Conservation (phyloP, 2,888 invertebrate genomes). For the Andricus quercusramuli region DNA sequence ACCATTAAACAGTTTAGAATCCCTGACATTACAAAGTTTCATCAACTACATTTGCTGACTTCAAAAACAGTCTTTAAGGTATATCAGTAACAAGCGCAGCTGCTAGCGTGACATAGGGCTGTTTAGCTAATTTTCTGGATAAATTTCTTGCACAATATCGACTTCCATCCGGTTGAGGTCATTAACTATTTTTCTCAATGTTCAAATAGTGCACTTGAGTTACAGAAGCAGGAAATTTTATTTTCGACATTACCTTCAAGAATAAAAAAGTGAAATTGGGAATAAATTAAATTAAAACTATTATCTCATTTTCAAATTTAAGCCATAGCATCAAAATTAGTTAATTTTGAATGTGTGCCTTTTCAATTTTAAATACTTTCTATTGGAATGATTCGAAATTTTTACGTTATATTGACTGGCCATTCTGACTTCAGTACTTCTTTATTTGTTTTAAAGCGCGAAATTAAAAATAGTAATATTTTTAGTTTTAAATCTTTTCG, state of each 20-base stretch:
- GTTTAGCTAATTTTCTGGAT: constrained; percentile 25
- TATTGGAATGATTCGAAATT: too few relatives aligned
- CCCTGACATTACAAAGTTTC: neutral
- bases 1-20: neutral
- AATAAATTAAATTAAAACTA: too few relatives aligned
- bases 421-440: too few relatives aligned
- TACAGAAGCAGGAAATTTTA: neutral
- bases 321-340: too few relatives aligned
- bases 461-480: too few relatives aligned
- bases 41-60: neutral
- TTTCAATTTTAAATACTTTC: too few relatives aligned
- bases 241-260: neutral
- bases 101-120: constrained; percentile 18
- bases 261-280: neutral
- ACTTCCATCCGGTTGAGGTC: neutral
- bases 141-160: constrained; percentile 22
- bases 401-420: too few relatives aligned
- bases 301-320: too few relatives aligned
- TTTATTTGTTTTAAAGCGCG: too few relatives aligned
- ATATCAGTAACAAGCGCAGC: constrained; percentile 7
- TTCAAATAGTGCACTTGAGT: neutral
- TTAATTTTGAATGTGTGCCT: too few relatives aligned
- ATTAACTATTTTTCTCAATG: constrained; percentile 29
- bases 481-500: too few relatives aligned
- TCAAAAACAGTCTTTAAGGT: neutral